phyloP scores from a whole-genome alignment of 1,140 invertebrate genomes.

The Hirudo medicinalis region DNA sequence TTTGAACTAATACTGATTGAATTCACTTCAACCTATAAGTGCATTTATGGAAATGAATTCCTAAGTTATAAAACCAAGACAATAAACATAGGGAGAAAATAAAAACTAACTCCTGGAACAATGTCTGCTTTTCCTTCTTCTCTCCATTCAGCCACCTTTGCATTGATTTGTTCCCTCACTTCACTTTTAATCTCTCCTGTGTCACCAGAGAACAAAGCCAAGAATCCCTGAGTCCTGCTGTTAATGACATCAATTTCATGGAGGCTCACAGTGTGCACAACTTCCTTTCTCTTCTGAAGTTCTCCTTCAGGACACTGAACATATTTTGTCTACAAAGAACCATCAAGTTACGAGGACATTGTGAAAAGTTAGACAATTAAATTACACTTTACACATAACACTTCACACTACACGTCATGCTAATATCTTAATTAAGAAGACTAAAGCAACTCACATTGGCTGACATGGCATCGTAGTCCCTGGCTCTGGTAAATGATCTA shows the following conservation, averaged over 20 bases:
- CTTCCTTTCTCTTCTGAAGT: constrained; percentile 95
- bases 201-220: constrained; percentile 92
- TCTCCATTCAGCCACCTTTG: constrained; percentile 94
- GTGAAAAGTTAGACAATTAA: background rate
- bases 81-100: background rate
- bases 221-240: constrained; percentile 85
- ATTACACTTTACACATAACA: no score
- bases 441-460: background rate
- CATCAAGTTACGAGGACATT: background rate
- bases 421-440: background rate
- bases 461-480: constrained; percentile 92
- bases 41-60: no score
- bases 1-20: background rate
- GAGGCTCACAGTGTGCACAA: constrained; percentile 92
- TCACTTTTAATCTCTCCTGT: constrained; percentile 98
- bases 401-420: background rate
- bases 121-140: constrained; percentile 99
- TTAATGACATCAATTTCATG: constrained; percentile 99
- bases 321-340: constrained; percentile 54
- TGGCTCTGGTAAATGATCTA: constrained; percentile 79
- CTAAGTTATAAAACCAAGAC: no score
- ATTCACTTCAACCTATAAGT: no score
- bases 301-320: constrained; percentile 97
- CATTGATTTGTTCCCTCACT: constrained; percentile 93
- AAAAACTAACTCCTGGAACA: constrained; percentile 65